These are phyloP conservation scores for Notarius lentiginosus DNA, from an alignment of 2,113 vertebrate species.

Conservation along the genomic window DNA sequence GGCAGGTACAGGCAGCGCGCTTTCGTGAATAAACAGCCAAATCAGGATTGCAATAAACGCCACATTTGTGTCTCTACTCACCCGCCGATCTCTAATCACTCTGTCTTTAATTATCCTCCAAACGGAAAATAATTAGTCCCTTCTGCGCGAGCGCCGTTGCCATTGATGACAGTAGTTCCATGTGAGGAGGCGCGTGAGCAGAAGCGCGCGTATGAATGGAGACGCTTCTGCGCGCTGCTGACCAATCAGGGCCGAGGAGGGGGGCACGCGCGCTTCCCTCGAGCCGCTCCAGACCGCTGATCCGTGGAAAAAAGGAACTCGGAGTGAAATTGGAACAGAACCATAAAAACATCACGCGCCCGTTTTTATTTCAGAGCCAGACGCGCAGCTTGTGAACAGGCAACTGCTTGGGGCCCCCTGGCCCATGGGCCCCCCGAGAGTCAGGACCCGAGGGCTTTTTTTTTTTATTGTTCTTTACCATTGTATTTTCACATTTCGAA, in stretches of 20 bases:
- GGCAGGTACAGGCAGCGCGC: not conserved
- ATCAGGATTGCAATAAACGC: not conserved
- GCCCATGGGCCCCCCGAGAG: too few species aligned
- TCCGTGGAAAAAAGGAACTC: slow-evolving; percentile 72
- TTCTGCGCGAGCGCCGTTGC: slow-evolving; percentile 59
- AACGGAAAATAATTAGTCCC: slow-evolving; percentile 66
- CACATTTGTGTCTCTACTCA: slow-evolving; percentile 56
- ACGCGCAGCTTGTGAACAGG: too few species aligned
- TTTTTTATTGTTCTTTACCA: too few species aligned
- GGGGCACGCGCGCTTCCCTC: slow-evolving; percentile 38
- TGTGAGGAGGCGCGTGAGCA: slow-evolving; percentile 67
- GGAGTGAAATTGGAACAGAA: slow-evolving; percentile 60
- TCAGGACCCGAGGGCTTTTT: too few species aligned
- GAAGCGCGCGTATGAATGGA: slow-evolving; percentile 71
- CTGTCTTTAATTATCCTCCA: slow-evolving; percentile 53
- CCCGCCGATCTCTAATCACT: slow-evolving; percentile 62
- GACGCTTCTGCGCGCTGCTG: slow-evolving; percentile 36
- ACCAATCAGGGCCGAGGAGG: slow-evolving; percentile 29
- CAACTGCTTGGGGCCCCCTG: too few species aligned
- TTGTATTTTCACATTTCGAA: too few species aligned
- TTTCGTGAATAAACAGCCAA: not conserved
- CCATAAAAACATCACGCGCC: slow-evolving; percentile 54
- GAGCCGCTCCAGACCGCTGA: slow-evolving; percentile 58
- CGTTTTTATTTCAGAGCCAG: slow-evolving; percentile 2
- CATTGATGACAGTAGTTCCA: slow-evolving; percentile 71